phyloP scores from a whole-genome alignment of 1,140 invertebrate genomes.

The Ceratina japonica region DNA sequence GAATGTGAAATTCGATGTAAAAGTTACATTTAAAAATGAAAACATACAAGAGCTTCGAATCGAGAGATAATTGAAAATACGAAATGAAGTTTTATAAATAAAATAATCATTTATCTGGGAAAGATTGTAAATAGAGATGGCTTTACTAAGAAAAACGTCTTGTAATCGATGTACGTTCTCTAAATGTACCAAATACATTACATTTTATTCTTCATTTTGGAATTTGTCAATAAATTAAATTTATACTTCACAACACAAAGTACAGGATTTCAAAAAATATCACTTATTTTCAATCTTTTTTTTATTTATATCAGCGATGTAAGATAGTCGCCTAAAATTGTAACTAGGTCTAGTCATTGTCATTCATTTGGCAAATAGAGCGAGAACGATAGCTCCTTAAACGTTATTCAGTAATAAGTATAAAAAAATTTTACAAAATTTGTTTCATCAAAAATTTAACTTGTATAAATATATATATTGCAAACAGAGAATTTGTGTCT shows the following conservation, averaged over 20 bases:
- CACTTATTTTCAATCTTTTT: conserved; percentile 33
- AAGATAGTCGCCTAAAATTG: conserved; percentile 49
- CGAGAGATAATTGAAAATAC: too few species aligned
- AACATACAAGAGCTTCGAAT: neutral
- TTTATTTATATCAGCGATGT: conserved; percentile 56
- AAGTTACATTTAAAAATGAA: neutral
- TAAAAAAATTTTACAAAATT: conserved; percentile 48
- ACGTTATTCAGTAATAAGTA: conserved; percentile 45
- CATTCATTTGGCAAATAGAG: conserved; percentile 45
- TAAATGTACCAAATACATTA: neutral
- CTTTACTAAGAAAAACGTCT: conserved; percentile 22
- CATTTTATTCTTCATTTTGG: conserved; percentile 4
- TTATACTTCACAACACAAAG: conserved; percentile 20
- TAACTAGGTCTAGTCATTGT: conserved; percentile 48
- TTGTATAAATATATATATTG: conserved; percentile 47
- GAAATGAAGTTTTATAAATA: conserved; percentile 16
- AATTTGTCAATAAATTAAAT: neutral
- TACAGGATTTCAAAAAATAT: conserved; percentile 28
- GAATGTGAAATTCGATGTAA: neutral
- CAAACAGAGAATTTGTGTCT: conserved; percentile 36
- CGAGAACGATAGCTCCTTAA: conserved; percentile 30
- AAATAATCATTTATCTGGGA: conserved; percentile 6
- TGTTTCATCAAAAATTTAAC: conserved; percentile 31
- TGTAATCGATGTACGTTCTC: conserved; percentile 7
- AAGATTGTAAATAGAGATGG: conserved; percentile 31